These are phyloP conservation scores for Papio anubis DNA, from an alignment of 2,113 vertebrate genomes.

Conservation along the genomic window DNA sequence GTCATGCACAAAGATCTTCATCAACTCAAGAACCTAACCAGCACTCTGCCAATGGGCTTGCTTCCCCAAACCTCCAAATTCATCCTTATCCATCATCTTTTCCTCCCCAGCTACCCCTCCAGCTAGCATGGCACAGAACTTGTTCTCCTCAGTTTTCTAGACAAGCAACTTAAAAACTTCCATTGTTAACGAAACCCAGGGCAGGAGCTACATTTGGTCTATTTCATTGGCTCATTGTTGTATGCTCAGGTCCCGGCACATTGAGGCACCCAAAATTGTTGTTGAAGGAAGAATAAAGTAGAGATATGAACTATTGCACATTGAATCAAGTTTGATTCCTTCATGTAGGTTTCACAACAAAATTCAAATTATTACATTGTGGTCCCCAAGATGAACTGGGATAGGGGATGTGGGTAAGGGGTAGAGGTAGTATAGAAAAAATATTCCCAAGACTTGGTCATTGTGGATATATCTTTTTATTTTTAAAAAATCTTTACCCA, in stretches of 20 bases:
- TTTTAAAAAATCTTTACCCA: background rate
- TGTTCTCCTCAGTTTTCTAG: background rate
- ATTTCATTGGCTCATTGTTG: background rate
- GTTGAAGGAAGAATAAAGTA: background rate
- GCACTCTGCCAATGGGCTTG: background rate
- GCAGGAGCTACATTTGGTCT: background rate
- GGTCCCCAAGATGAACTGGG: background rate
- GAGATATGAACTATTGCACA: background rate
- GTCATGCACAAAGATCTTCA: rapidly evolving
- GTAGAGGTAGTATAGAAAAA: background rate
- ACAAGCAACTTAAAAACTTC: background rate
- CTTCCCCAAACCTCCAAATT: background rate
- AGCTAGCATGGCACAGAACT: background rate
- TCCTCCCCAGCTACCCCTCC: background rate
- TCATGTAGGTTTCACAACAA: background rate
- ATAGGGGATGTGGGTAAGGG: background rate
- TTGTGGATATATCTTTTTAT: background rate
- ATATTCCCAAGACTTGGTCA: background rate
- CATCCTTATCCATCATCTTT: background rate
- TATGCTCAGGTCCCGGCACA: background rate
- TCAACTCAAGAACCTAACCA: background rate
- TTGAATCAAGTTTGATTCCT: background rate
- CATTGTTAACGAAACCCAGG: background rate
- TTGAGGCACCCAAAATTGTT: background rate
- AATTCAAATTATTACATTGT: background rate